Conservation (phyloP, 35 echinoderm and acorn worm genomes). For the Lytechinus variegatus region DNA sequence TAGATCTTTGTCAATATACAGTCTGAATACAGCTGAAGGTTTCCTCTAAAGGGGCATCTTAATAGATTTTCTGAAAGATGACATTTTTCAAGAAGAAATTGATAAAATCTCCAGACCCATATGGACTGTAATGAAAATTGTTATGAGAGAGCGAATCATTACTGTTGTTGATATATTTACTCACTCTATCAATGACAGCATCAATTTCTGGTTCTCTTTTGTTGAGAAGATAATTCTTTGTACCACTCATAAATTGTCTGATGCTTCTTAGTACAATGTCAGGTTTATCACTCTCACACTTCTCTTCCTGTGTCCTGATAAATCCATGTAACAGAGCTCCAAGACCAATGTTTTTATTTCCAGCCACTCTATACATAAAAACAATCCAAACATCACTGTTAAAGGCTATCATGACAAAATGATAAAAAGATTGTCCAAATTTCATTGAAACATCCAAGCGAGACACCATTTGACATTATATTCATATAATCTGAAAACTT, state of each 20-base stretch:
- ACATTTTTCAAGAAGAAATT: no score
- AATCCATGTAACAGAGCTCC: conserved; percentile 72
- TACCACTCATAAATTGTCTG: conserved; percentile 88
- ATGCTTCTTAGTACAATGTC: conserved; percentile 69
- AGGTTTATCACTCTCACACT: conserved; percentile 71
- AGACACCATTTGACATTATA: neutral
- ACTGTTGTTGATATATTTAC: neutral
- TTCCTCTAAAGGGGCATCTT: no score
- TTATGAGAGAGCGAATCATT: neutral
- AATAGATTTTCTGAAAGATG: no score
- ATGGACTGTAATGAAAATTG: neutral
- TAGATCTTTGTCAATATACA: no score
- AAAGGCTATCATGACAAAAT: no score
- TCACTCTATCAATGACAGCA: conserved; percentile 80
- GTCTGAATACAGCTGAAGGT: no score
- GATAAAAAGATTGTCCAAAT: no score
- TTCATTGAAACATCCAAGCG: no score
- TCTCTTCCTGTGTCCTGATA: conserved; percentile 64
- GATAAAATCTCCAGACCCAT: no score
- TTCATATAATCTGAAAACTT: neutral
- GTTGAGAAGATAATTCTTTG: conserved; percentile 89
- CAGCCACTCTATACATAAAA: conserved; percentile 54
- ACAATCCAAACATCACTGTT: no score
- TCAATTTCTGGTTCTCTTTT: conserved; percentile 73
- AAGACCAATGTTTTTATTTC: conserved; percentile 57